Base-by-base conservation (phyloP, 1,140 invertebrate genomes). In the silkworm (Bombyx mori) region DNA sequence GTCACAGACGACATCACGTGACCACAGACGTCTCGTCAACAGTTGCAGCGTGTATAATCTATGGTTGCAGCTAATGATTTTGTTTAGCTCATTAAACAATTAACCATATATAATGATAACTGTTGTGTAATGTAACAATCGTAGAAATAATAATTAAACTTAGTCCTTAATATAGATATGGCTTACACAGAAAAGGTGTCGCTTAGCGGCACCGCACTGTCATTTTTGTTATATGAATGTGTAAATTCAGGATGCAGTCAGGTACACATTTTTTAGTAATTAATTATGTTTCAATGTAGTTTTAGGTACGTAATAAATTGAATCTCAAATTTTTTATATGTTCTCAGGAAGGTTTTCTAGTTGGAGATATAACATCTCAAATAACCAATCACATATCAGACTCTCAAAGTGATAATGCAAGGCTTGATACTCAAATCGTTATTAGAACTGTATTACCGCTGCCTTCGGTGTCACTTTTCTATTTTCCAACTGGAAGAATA, bases 311-410 rank as follows among this genome's bases (percentile, higher is more conserved):
- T 42, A 48, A 48, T 48, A 10, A 47, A 44, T 63, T 64, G 45
- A 22, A 60, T 68, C 63, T 68, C 58, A n/a, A 43, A 6, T 10
- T 9, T 7, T 42, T 42, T 56, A 49, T 48, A n/a, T 35, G n/a
- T 81, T 85, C 90, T 50, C 69, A 93, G 92, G 91, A 92, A 74
- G 92, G 92, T 3, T 92, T 93, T 77, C 79, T 93, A 7, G 76
- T 92, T 26, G 92, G 92, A 8, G 90, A 92, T 62, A 85, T 90
- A 2, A 78, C 89, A 26, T 88, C 88, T 42, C 89, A 88, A 76
- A 86, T 91, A 50, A 90, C 89, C n/a, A 92, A 91, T 76, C 90
- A 90, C 50, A 90, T 92, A 66, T 92, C 91, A 7, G 92, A 93
- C 73, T 88, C 88, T 1, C 90, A 92, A 44, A 90, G 88, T 69